phyloP scores from a whole-genome alignment of 2,113 vertebrate species.

The Archocentrus centrarchus region DNA sequence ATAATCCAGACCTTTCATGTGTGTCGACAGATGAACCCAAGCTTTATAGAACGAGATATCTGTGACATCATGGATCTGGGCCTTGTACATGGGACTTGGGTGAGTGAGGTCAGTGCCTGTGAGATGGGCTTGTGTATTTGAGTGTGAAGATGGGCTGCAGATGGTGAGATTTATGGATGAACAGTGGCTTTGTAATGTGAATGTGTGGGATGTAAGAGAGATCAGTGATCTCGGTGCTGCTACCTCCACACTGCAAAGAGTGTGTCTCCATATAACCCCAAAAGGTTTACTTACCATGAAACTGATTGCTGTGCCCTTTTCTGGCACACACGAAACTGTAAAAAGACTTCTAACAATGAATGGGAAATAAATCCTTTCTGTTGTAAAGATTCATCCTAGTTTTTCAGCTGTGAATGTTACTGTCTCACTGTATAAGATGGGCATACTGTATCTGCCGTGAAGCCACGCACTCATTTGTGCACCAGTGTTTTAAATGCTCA shows the following conservation, averaged over 20 bases:
- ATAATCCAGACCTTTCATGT: background rate
- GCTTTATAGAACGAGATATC: slow-evolving; percentile 29
- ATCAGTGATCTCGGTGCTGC: slow-evolving; percentile 43
- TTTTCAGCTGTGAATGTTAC: slow-evolving; percentile 47
- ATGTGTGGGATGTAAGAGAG: slow-evolving; percentile 53
- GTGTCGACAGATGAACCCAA: slow-evolving; percentile 13
- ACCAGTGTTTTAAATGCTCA: background rate
- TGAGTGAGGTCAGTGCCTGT: slow-evolving; percentile 54
- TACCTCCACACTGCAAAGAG: slow-evolving; percentile 9
- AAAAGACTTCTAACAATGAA: slow-evolving; percentile 44
- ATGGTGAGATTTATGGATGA: slow-evolving; percentile 74
- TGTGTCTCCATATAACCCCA: slow-evolving; percentile 16
- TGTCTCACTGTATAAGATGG: background rate
- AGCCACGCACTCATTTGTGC: background rate
- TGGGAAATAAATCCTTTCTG: slow-evolving; percentile 30
- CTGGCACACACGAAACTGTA: slow-evolving; percentile 18
- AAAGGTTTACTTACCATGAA: slow-evolving; percentile 25
- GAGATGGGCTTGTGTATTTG: slow-evolving; percentile 55
- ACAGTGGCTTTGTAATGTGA: slow-evolving; percentile 72
- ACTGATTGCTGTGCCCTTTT: slow-evolving; percentile 33
- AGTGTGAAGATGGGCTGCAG: slow-evolving; percentile 76
- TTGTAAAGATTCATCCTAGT: background rate
- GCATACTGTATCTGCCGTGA: background rate
- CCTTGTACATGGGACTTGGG: slow-evolving; percentile 14
- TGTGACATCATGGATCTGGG: slow-evolving; percentile 33